Percentiles rank a stretch among this genome's conserved stretches.
Conservation (phyloP, 2,888 invertebrate species). For the Sinelater perroti region DNA sequence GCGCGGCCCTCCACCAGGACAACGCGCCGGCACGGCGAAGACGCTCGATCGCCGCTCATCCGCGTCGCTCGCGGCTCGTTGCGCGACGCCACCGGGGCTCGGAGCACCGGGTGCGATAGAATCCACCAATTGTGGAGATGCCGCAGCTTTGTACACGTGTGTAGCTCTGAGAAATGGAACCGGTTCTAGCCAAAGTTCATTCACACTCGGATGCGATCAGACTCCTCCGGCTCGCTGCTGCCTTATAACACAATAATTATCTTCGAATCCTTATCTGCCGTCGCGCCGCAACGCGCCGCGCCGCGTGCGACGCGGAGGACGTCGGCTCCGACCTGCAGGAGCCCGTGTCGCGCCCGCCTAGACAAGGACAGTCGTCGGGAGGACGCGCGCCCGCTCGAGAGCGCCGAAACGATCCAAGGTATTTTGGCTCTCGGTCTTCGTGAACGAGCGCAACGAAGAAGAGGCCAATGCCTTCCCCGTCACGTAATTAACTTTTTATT, state of each 20-base stretch:
- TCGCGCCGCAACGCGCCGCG: slow-evolving; percentile 33
- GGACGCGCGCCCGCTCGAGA: too few species aligned
- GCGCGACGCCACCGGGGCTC: slow-evolving; percentile 25
- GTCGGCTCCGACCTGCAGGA: too few species aligned
- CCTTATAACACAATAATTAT: slow-evolving; percentile 54
- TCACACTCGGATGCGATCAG: slow-evolving; percentile 54
- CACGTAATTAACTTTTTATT: slow-evolving; percentile 42
- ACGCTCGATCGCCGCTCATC: too few species aligned
- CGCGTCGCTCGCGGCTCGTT: not conserved
- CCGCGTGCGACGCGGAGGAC: slow-evolving; percentile 8
- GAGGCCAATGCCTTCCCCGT: slow-evolving; percentile 45
- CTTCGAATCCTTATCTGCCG: slow-evolving; percentile 51
- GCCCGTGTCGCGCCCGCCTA: too few species aligned
- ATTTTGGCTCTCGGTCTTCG: slow-evolving; percentile 26
- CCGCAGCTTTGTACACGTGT: slow-evolving; percentile 44
- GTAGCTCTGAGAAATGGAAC: slow-evolving; percentile 53
- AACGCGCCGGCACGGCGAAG: too few species aligned
- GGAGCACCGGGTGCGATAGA: slow-evolving; percentile 38
- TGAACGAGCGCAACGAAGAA: slow-evolving; percentile 32
- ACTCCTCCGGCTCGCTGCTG: slow-evolving; percentile 43
- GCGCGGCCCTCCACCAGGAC: slow-evolving; percentile 26
- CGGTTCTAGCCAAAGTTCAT: slow-evolving; percentile 57
- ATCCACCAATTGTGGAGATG: slow-evolving; percentile 44
- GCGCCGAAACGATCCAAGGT: slow-evolving; percentile 4
- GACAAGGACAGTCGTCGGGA: too few species aligned